These are phyloP conservation scores for Nesidiocoris tenuis DNA, from an alignment of 2,888 invertebrate genomes.

Conservation along the genomic window DNA sequence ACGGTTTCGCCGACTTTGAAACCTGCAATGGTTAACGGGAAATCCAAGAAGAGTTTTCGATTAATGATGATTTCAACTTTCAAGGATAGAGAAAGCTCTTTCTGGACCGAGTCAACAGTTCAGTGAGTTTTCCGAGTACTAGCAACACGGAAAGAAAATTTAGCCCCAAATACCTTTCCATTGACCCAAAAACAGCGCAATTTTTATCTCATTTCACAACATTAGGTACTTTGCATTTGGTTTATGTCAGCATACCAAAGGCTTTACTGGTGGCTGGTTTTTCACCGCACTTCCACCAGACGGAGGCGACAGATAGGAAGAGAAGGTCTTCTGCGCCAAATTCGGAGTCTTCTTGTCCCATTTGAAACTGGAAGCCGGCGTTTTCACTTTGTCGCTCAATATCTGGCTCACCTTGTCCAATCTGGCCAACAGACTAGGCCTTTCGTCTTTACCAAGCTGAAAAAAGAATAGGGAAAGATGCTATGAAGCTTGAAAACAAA, in stretches of 20 bases:
- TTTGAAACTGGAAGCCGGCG: slow-evolving; percentile 17
- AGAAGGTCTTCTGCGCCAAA: slow-evolving; percentile 13
- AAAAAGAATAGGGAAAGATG: too few species aligned
- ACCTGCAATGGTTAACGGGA: too few species aligned
- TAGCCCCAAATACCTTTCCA: too few species aligned
- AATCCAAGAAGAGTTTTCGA: neutral
- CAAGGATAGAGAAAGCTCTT: neutral
- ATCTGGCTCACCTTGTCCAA: slow-evolving; percentile 37
- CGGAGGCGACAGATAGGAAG: slow-evolving; percentile 3
- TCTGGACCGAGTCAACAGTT: too few species aligned
- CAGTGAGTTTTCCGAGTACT: too few species aligned
- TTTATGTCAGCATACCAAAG: neutral
- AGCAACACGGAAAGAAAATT: too few species aligned
- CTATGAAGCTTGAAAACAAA: too few species aligned
- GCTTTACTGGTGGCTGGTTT: neutral
- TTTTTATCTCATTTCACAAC: too few species aligned
- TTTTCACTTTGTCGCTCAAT: slow-evolving; percentile 12
- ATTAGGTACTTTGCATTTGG: too few species aligned
- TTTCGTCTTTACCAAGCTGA: neutral
- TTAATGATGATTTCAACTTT: neutral
- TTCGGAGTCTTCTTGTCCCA: slow-evolving; percentile 25
- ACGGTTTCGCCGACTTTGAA: slow-evolving; percentile 6
- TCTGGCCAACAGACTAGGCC: slow-evolving; percentile 25
- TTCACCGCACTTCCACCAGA: neutral
- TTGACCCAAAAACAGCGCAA: too few species aligned